These are phyloP conservation scores for Campoletis sonorensis DNA, from an alignment of 1,140 invertebrate species.

Conservation along the genomic window DNA sequence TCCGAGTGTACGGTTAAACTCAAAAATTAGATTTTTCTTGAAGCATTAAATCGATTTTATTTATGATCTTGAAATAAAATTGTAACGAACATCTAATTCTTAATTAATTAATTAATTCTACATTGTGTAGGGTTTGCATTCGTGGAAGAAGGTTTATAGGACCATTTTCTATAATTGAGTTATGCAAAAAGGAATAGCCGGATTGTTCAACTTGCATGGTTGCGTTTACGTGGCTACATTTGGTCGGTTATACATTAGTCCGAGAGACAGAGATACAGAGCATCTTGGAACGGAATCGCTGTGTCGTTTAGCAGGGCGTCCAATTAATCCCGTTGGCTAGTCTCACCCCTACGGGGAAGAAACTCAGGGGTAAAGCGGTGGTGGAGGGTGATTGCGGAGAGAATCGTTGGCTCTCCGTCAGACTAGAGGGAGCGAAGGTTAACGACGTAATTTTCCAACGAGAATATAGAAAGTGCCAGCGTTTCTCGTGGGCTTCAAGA, in stretches of 20 bases:
- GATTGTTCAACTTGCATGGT: constrained; percentile 26
- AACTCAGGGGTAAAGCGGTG: background rate
- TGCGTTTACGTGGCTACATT: background rate
- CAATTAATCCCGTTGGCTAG: constrained; percentile 43
- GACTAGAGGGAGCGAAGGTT: constrained; percentile 38
- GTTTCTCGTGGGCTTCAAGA: constrained; percentile 8
- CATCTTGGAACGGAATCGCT: constrained; percentile 39
- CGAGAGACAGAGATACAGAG: background rate
- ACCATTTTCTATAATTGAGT: background rate
- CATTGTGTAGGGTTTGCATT: background rate
- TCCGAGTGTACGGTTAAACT: no score
- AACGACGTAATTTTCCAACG: constrained; percentile 45
- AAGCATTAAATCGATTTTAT: no score
- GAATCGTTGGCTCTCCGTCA: background rate
- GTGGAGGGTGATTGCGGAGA: constrained; percentile 24
- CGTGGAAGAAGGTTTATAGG: background rate
- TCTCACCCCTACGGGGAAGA: constrained; percentile 19
- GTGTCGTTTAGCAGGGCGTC: constrained; percentile 39
- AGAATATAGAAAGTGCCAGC: constrained; percentile 37
- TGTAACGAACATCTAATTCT: no score
- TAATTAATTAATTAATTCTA: background rate
- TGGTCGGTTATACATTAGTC: background rate
- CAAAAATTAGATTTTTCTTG: no score
- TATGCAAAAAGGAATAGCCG: background rate
- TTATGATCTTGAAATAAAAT: no score